Base-by-base conservation (phyloP, 2,113 vertebrate species). In the Catharus minimus region DNA sequence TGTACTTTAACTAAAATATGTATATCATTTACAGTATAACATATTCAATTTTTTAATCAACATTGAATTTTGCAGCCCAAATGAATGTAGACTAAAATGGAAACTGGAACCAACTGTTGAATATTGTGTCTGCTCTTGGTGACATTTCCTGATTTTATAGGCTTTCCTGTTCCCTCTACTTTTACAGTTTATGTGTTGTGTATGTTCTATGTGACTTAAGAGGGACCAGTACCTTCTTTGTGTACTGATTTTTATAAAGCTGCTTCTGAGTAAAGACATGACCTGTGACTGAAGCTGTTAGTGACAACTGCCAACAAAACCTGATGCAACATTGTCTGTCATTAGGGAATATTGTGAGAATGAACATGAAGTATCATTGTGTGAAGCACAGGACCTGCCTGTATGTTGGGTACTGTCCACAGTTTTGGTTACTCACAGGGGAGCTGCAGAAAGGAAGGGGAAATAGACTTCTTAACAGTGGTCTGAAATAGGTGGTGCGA, bases 381-480 rank as follows among this genome's bases (percentile, higher is more conserved):
- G 5, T 41, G 52, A 74, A 58, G 69, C 18, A 14, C 38, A 38
- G 43, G 55, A 77, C 26, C 20, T 62, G 41, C 46, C 16, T 0
- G 0, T 2, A 0, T 43, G 7, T 43, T 47, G 13, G 16, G 6
- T 53, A 2, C 39, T 46, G 5, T n/a, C 15, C 0, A 0, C 15
- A 10, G 43, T 52, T 82, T 61, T 62, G 57, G 30, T 21, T 3
- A n/a, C 39, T 89, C 26, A 8, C 13, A 27, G 15, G 41, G 27
- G 27, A 56, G n/a, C 21, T 60, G 11, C 26, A 44, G 77, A 71
- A 75, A 36, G 13, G 43, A 33, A 28, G 44, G 20, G 16, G 36
- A 72, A 71, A 16, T 1, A 5, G 33, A 19, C 7, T 38, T 49
- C 12, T 53, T 52, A n/a, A 38, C 68, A 61, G 28, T 10, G 4